Evolutionary conservation across 2,113 vertebrate species (phyloP), one percentile per base, ranked within the genome.

Genomic region (Nibea albiflora): DNA sequence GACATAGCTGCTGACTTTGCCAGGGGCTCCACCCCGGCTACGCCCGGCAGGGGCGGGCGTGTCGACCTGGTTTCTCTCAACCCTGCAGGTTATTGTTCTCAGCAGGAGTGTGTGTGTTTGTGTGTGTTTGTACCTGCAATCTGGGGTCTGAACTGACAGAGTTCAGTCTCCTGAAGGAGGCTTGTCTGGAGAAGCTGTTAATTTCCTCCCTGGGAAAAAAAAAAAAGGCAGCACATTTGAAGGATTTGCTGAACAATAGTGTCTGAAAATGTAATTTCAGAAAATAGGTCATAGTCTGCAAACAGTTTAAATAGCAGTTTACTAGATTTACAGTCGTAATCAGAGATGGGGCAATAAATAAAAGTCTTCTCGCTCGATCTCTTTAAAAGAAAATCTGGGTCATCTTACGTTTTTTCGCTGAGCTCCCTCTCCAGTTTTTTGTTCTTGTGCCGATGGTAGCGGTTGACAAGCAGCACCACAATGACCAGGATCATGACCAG

Each of bases 91-190:
- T 54, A 71, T 82, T 70, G 69, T 79, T 77, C 54, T 81, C 58
- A 26, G 39, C 16, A 24, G 35, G 19, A 54, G 50, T 73, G 28
- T 58, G 28, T 58, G 14, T 71, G 24, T 80, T 19, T 64, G 14
- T 68, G 35, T 78, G 49, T 62, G 60, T 70, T 19, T 52, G 35
- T 89, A 97, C 96, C 96, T 94, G 96, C 11, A 71, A 85, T 90
- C 95, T 93, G 14, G 94, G 94, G 68, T 97, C 96, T 0, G 94
- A 72, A 90, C 93, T 94, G 47, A 95, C 89, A 19, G 97, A 98
- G 93, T 97, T 96, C 15, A 98, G 88, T 74, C 97, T 95, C 26
- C 96, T 95, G 81, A 96, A 94, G 16, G 97, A 98, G 24, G 94
- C 90, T 76, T 98, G 96, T 82, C 97, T 88, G 3, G 97, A 97